Base-by-base conservation (phyloP, 2,888 invertebrate genomes). In the Linhomoeus sp. region DNA sequence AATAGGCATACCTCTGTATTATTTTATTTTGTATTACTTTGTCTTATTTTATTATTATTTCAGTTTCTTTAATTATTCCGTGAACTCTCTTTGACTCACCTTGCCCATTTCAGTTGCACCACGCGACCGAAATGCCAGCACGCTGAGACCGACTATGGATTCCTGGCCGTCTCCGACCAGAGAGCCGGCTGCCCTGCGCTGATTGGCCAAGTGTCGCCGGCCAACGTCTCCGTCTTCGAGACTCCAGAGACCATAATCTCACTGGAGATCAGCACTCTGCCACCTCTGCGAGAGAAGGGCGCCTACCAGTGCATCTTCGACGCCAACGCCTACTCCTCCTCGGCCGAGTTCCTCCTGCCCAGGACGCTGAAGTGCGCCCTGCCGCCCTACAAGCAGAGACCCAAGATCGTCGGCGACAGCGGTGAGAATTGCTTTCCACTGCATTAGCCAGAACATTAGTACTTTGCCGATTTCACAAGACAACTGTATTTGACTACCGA, bases 231-330 rank as follows among this genome's bases (percentile, higher is more conserved):
- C 15, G 9, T 46, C 5, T 14, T 20, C 36, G 33, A 43, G 23
- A 17, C 33, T 3, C 12, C 45, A 9, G 38, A 9, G 17, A 20
- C 9, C 17, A 17, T 12, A 15, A 24, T 38, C 26, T 9, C 24
- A 23, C 14, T 45, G 26, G 20, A 19, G 14, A 5, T 40, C 40
- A 24, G 9, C 23, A 9, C 26, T 12, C 39, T 45, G 23, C 45
- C 39, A 9, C 12, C 40, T 20, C 22, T 19, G 5, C 12, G 22
- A 3, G 23, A 7, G 7, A 5, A 3, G 35, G 46, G 19, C 37
- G 9, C 5, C 45, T 64, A 64, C 53, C 60, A 56, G 33, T 65
- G 65, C 53, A 58, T 62, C 29, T 65, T 61, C 51, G 45, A 39
- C 29, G 55, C 54, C 42, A 58, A 58, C 41, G 52, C 33, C n/a